Base-by-base conservation (phyloP, 1,140 invertebrate species). In the Anoplophora glabripennis region DNA sequence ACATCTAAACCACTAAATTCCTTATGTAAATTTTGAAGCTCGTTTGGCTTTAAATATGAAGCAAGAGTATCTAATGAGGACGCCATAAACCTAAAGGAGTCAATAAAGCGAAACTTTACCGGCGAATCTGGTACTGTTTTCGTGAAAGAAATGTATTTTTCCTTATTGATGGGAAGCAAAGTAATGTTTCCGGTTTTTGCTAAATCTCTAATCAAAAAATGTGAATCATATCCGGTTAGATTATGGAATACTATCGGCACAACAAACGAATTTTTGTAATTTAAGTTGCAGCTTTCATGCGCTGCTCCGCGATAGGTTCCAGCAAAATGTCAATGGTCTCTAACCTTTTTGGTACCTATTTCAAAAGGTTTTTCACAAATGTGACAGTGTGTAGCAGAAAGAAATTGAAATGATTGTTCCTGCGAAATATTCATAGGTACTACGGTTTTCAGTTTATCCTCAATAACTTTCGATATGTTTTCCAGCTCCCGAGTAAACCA, bases 211-310 rank as follows among this genome's bases (percentile, higher is more conserved):
- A 65, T 63, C 5, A 65, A 53, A 35, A 65, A 63, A 17, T 65
- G 53, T 11, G 28, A 12, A 35, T 65, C 60, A 53, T 65, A 65
- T 12, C 53, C 63, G 5, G 44, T 42, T 3, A 65, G 37, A 53
- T 66, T 66, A 41, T 66, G 55, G 44, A 59, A 66, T 8, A 59
- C 49, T 8, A 53, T 33, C 17, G 54, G 67, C 51, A 72, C 71
- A 40, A 15, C 55, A 48, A 41, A 55, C 9, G 12, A 53, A 34
- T 63, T 35, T 62, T 69, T 55, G 63, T 67, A 75, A 48, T 73
- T 65, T 18, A 76, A 28, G 61, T 77, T 78, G 54, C 74, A 77
- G 7, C 36, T 12, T 8, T 64, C 52, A 65, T 77, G 72, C 0
- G 71, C 72, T 12, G 67, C 65, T 49, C 57, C 40, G 2, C 74